A percentile compares a stretch with the other conserved stretches of the same genome.
phyloP scores from a whole-genome alignment of 2,797 vertebrate species.

The Lepus townsendii region DNA sequence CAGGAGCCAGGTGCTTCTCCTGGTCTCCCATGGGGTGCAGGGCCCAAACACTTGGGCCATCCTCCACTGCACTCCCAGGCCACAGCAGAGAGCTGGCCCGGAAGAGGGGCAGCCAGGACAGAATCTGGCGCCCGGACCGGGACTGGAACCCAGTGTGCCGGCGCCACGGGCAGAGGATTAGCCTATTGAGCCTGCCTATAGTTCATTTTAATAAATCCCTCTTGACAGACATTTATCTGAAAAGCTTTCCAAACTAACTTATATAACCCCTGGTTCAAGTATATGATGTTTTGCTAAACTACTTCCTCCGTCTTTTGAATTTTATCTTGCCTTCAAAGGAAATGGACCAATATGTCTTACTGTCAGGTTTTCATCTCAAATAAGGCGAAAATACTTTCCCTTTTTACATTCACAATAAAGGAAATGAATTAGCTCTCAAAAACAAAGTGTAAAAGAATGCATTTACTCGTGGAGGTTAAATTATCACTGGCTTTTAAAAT shows the following conservation, averaged over 20 bases:
- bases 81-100: no score
- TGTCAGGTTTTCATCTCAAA: slow-evolving; percentile 3
- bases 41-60: no score
- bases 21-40: no score
- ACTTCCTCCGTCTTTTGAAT: slow-evolving; percentile 26
- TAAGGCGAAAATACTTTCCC: neutral
- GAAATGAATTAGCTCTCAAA: neutral
- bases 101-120: no score
- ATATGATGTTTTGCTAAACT: neutral
- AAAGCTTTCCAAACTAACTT: neutral
- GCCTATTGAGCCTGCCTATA: no score
- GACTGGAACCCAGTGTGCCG: no score
- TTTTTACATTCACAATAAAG: neutral
- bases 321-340: slow-evolving; percentile 4
- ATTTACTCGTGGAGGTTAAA: neutral
- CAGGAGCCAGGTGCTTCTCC: no score
- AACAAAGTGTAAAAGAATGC: neutral
- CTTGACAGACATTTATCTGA: neutral
- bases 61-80: no score
- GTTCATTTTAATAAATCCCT: neutral
- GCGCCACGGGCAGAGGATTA: no score
- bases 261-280: neutral
- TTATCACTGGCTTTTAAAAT: slow-evolving; percentile 34
- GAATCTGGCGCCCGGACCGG: no score
- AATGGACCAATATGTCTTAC: neutral